A percentile compares a stretch with the other conserved stretches of the same genome.
phyloP scores from a whole-genome alignment of 2,888 invertebrate genomes.

The Tineola bisselliella region DNA sequence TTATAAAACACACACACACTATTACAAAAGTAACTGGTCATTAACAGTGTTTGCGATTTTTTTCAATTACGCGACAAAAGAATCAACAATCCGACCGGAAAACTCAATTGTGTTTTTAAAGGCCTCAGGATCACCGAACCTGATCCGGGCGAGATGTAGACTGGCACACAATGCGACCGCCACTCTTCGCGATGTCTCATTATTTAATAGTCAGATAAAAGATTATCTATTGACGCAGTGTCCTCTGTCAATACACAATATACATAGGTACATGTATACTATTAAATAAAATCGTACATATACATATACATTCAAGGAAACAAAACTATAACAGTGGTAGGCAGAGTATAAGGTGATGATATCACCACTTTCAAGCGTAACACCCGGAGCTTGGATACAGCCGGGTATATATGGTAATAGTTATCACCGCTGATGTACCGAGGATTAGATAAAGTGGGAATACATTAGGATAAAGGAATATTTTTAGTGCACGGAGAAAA shows the following conservation, averaged over 20 bases:
- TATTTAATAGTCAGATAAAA: slow-evolving; percentile 63
- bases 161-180: background rate
- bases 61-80: too few species aligned
- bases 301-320: too few species aligned
- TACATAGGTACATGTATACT: background rate
- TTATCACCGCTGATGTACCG: too few species aligned
- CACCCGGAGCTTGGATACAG: too few species aligned
- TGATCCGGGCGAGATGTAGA: background rate
- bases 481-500: too few species aligned
- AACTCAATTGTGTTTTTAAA: background rate
- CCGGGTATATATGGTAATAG: too few species aligned
- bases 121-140: background rate
- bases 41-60: too few species aligned
- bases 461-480: too few species aligned
- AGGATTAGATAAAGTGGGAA: too few species aligned
- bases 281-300: slow-evolving; percentile 15
- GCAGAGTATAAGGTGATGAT: too few species aligned
- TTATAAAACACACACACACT: background rate
- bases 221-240: slow-evolving; percentile 57
- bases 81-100: background rate
- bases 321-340: too few species aligned
- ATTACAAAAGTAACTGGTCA: background rate
- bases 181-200: slow-evolving; percentile 28
- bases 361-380: too few species aligned
- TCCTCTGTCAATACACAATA: slow-evolving; percentile 44